Evolutionary conservation across 2,888 invertebrate species (phyloP), one percentile per base, ranked within the genome.

Genomic region (Cheilosia grossa): DNA sequence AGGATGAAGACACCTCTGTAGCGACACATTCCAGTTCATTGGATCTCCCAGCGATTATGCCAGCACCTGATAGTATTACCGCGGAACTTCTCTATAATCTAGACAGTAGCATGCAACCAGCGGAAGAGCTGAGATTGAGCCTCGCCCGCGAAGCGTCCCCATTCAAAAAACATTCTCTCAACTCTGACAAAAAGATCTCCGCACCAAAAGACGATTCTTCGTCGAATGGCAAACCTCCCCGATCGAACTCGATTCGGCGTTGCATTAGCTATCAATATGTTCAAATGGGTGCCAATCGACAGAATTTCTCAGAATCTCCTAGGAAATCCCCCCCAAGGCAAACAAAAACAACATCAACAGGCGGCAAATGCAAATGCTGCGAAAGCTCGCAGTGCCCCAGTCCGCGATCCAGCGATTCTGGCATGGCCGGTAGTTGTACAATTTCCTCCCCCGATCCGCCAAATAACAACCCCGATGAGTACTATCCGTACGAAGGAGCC

Each of bases 401-500:
- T 91, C 95, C 95, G 0, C 93, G 96, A 85, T 96, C 95, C 7
- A 97, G 97, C 17, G 92, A 92, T 90, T 97, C 97, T 0, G 97
- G 97, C 27, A 96, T 97, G 92, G 97, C 96, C 0, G 97, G 97
- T 30, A 96, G 96, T 91, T 96, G 95, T 89, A 95, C 95, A 73
- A 93, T 96, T 81, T 94, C 95, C 5, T 95, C 96, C 0, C 95
- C 96, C 0, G 95, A 95, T 91, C 93, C 94, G n/a, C 91, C 91
- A 30, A 88, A 88, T 37, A 86, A 75, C 17, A 87, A 70, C 42
- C 47, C 72, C 51, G 81, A 85, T 51, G 85, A 81, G 40, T 85
- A 85, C 42, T 81, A 81, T 51, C 81, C 72, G 2, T 69, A 80
- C 27, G 74, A 80, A 56, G 54, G 47, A 42, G 70, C 37, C 40